A percentile compares a stretch with the other conserved stretches of the same genome.
These are phyloP conservation scores for Aphis craccivora DNA, from an alignment of 1,140 invertebrate genomes.

Conservation along the genomic window DNA sequence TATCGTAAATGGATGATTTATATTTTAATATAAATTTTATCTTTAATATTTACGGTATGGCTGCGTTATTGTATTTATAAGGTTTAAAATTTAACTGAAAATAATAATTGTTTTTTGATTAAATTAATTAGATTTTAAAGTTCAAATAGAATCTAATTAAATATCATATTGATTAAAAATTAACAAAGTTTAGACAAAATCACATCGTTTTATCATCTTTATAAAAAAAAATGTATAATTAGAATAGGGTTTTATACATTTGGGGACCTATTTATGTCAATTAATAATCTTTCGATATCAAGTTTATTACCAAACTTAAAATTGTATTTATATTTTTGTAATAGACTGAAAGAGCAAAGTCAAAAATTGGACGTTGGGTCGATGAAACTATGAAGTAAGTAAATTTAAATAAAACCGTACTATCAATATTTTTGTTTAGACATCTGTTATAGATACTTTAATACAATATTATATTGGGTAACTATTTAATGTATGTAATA, in stretches of 20 bases:
- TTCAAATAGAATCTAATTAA: background rate
- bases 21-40: background rate
- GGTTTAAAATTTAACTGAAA: background rate
- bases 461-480: background rate
- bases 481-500: background rate
- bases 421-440: background rate
- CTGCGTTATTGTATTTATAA: background rate
- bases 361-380: conserved; percentile 48
- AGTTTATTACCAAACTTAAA: background rate
- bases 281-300: background rate
- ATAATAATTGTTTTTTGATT: background rate
- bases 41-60: background rate
- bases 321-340: background rate
- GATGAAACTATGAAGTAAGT: conserved; percentile 55
- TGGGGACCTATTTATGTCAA: background rate
- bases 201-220: background rate
- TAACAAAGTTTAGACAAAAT: background rate
- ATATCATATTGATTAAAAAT: background rate
- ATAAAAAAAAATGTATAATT: background rate
- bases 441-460: background rate
- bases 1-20: background rate
- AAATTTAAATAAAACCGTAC: background rate
- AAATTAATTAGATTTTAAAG: background rate
- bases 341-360: conserved; percentile 40
- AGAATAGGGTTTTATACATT: background rate